These are phyloP conservation scores for Acridotheres tristis DNA, from an alignment of 2,797 vertebrate species.

Conservation along the genomic window DNA sequence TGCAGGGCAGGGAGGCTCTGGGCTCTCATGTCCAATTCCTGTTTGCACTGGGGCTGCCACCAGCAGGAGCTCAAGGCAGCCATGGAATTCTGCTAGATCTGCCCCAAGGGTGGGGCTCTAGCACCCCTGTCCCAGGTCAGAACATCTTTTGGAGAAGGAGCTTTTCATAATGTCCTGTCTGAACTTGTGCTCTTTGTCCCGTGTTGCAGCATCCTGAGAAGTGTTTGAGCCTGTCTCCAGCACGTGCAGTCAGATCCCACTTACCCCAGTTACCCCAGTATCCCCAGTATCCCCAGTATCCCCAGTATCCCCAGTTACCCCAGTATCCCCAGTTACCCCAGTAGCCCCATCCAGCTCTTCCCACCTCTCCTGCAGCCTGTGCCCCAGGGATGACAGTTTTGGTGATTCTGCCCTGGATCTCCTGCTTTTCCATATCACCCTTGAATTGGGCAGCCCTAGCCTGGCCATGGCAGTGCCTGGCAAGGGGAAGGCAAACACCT, in stretches of 20 bases:
- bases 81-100: accelerated
- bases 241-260: background rate
- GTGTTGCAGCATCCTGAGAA: background rate
- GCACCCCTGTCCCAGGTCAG: background rate
- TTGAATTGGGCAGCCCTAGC: background rate
- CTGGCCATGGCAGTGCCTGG: background rate
- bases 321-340: background rate
- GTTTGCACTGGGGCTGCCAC: background rate
- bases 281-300: background rate
- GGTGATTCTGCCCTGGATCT: background rate
- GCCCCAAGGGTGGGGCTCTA: too few relatives aligned
- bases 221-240: background rate
- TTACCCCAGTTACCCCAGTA: background rate
- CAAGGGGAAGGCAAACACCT: background rate
- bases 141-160: background rate
- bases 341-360: background rate
- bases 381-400: background rate
- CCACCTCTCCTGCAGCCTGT: background rate
- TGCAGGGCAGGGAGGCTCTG: background rate
- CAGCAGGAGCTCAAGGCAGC: background rate
- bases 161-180: background rate
- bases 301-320: background rate
- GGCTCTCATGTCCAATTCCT: background rate
- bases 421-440: background rate
- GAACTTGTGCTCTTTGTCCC: background rate